Percentiles rank a stretch among this genome's conserved stretches.
Evolutionary conservation across 2,888 invertebrate genomes (phyloP).

Genomic region (Cistogaster globosa): DNA sequence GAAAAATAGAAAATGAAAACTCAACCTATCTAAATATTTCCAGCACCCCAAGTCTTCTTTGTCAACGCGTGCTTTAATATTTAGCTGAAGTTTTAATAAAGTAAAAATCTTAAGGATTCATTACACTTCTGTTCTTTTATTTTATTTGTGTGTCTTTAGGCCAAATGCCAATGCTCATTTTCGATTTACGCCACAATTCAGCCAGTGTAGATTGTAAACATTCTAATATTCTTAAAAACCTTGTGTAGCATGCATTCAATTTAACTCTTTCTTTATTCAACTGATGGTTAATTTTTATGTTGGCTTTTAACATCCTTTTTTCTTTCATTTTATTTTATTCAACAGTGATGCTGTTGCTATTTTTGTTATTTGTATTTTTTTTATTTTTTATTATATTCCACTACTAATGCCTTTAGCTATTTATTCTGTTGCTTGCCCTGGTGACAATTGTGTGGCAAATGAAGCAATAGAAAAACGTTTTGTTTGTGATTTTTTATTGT

Average conservation of each 20-base stretch:
- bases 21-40: no score
- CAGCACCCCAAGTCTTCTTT: no score
- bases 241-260: slow-evolving; percentile 3
- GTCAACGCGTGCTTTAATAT: no score
- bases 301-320: slow-evolving; percentile 12
- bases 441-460: slow-evolving; percentile 70
- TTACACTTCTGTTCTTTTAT: no score
- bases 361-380: not conserved
- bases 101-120: no score
- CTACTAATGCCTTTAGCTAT: slow-evolving; percentile 58
- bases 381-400: slow-evolving; percentile 46
- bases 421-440: slow-evolving; percentile 45
- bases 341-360: slow-evolving; percentile 24
- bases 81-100: no score
- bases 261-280: slow-evolving; percentile 38
- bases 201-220: no score
- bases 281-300: slow-evolving; percentile 47
- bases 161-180: no score
- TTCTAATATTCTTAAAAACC: not conserved
- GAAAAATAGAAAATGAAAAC: no score
- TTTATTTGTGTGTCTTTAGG: no score
- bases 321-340: slow-evolving; percentile 53
- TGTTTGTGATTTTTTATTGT: slow-evolving; percentile 63
- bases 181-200: no score
- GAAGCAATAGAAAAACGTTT: slow-evolving; percentile 70